Conservation (phyloP, 1,140 invertebrate genomes). For the Diorhabda carinulata region DNA sequence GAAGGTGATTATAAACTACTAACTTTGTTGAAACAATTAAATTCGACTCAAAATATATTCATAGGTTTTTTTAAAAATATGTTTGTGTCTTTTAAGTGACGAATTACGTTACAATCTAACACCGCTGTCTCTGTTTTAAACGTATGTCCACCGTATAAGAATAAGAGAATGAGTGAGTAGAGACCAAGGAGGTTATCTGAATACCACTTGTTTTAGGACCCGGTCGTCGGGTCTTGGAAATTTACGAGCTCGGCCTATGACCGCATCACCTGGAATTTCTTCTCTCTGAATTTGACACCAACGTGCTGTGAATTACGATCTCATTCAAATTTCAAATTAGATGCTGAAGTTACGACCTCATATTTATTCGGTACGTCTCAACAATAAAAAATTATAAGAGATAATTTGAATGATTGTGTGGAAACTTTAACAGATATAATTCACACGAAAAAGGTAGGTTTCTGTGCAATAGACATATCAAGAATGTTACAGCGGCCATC, state of each 20-base stretch:
- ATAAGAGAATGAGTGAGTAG: slow-evolving; percentile 36
- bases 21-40: no score
- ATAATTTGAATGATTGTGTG: no score
- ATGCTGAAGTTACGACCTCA: background rate
- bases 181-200: slow-evolving; percentile 41
- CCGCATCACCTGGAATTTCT: slow-evolving; percentile 28
- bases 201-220: slow-evolving; percentile 39
- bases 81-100: no score
- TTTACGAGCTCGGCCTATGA: slow-evolving; percentile 38
- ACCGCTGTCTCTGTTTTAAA: slow-evolving; percentile 16
- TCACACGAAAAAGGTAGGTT: no score
- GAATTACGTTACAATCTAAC: no score
- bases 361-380: background rate
- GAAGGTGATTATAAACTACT: no score
- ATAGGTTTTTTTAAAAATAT: no score
- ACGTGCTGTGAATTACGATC: background rate
- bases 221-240: slow-evolving; percentile 31
- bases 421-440: no score
- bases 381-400: background rate
- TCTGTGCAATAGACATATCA: no score
- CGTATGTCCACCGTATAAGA: slow-evolving; percentile 33
- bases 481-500: no score
- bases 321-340: background rate
- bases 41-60: no score
- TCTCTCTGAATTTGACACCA: slow-evolving; percentile 9